A percentile compares a stretch with the other conserved stretches of the same genome.
These are phyloP conservation scores for Siphonodentalium dalli DNA, from an alignment of 2,888 invertebrate species.

Conservation along the genomic window DNA sequence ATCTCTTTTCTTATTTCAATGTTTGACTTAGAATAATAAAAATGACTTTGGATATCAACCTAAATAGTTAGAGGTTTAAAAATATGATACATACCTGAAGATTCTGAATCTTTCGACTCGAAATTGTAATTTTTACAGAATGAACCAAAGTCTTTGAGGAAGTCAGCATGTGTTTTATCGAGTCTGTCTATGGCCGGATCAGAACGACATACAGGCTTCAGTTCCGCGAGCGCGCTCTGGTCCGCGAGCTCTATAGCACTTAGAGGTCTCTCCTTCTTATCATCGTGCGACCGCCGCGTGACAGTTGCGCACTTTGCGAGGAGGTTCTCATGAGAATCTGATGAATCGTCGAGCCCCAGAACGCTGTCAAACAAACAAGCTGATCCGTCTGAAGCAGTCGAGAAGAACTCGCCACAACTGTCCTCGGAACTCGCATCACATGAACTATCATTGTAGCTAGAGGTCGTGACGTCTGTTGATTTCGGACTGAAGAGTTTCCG, in stretches of 20 bases:
- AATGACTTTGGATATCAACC: too few relatives aligned
- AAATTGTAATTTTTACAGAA: too few relatives aligned
- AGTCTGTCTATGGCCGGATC: constrained; percentile 83
- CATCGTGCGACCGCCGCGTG: too few relatives aligned
- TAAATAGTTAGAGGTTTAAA: too few relatives aligned
- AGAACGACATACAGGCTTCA: constrained; percentile 80
- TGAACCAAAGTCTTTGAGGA: too few relatives aligned
- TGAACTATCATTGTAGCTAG: constrained; percentile 39
- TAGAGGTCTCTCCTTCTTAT: constrained; percentile 76
- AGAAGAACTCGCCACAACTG: constrained; percentile 43
- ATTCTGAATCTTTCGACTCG: too few relatives aligned
- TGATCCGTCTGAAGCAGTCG: constrained; percentile 49
- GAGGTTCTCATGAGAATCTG: constrained; percentile 34
- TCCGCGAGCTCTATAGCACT: constrained; percentile 87
- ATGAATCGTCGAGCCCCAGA: constrained; percentile 46
- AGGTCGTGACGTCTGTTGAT: constrained; percentile 18
- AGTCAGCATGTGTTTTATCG: too few relatives aligned
- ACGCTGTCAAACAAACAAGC: constrained; percentile 50
- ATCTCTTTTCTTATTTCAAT: too few relatives aligned
- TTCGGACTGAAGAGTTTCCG: constrained; percentile 19
- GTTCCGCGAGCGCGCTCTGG: constrained; percentile 66
- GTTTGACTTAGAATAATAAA: too few relatives aligned
- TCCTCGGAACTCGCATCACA: constrained; percentile 56
- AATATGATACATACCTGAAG: too few relatives aligned
- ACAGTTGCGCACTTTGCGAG: too few relatives aligned